phyloP scores from a whole-genome alignment of 2,797 vertebrate species.

The Diceros bicornis region DNA sequence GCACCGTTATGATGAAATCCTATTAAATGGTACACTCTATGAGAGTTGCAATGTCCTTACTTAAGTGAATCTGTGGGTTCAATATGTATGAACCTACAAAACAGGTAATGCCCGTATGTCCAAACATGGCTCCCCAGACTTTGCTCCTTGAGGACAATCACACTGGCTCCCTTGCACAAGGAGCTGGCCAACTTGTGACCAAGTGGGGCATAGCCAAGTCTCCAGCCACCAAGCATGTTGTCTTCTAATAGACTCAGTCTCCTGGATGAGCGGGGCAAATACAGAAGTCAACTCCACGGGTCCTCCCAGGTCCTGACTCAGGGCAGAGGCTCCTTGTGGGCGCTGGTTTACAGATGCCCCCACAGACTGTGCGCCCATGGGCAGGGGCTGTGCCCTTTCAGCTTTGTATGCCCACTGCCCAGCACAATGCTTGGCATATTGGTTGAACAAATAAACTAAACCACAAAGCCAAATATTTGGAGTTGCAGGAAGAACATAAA shows the following conservation, averaged over 20 bases:
- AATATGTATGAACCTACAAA: background rate
- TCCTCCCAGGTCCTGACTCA: background rate
- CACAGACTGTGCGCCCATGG: background rate
- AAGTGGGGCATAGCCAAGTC: background rate
- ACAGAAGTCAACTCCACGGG: background rate
- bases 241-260: background rate
- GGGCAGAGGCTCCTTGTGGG: background rate
- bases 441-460: conserved; percentile 30
- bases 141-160: background rate
- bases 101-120: background rate
- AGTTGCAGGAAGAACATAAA: background rate
- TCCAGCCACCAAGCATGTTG: background rate
- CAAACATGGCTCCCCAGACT: background rate
- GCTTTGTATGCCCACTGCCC: background rate
- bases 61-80: background rate
- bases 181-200: background rate
- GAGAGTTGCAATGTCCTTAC: background rate
- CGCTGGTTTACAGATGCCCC: background rate
- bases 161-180: background rate
- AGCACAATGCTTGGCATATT: background rate
- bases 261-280: background rate
- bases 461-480: conserved; percentile 19
- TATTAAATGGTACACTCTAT: background rate
- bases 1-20: background rate
- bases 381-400: background rate